Percentiles rank a stretch among this genome's conserved stretches.
phyloP scores from a whole-genome alignment of 1,140 invertebrate genomes.

The Delia radicum region DNA sequence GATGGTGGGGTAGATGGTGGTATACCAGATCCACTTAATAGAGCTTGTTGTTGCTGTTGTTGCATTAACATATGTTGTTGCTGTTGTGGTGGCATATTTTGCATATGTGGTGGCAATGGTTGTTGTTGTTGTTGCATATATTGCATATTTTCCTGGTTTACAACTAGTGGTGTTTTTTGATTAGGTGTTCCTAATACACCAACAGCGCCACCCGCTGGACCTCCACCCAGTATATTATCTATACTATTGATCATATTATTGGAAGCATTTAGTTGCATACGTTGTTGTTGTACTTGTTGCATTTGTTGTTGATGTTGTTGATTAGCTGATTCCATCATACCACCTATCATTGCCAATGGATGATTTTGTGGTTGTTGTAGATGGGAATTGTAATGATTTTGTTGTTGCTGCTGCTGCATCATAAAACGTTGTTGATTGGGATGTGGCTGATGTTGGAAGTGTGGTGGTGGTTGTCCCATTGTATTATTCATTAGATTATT shows the following conservation, averaged over 20 bases:
- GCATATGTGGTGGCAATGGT: constrained; percentile 22
- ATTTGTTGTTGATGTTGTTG: constrained; percentile 25
- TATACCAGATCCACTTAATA: neutral
- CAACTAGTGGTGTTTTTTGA: neutral
- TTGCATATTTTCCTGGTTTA: neutral
- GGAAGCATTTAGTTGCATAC: constrained; percentile 17
- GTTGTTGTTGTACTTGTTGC: constrained; percentile 31
- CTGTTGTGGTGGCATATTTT: constrained; percentile 7
- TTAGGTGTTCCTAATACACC: neutral
- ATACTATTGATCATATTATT: constrained; percentile 26
- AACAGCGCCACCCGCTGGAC: neutral
- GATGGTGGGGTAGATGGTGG: too few species aligned
- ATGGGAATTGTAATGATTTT: constrained; percentile 25
- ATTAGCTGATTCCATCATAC: constrained; percentile 42
- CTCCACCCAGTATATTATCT: constrained; percentile 26
- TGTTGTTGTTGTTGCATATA: constrained; percentile 26
- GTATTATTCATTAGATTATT: constrained; percentile 10
- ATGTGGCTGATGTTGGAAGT: constrained; percentile 13
- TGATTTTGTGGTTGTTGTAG: constrained; percentile 24
- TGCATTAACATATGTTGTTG: constrained; percentile 10
- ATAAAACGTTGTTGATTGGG: constrained; percentile 15
- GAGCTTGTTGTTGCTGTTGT: constrained; percentile 14
- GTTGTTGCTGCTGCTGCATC: constrained; percentile 27
- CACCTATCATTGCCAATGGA: constrained; percentile 48
- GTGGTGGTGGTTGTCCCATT: constrained; percentile 9